Conservation (phyloP, 2,797 vertebrate genomes). For the Amphiprion clarkii region DNA sequence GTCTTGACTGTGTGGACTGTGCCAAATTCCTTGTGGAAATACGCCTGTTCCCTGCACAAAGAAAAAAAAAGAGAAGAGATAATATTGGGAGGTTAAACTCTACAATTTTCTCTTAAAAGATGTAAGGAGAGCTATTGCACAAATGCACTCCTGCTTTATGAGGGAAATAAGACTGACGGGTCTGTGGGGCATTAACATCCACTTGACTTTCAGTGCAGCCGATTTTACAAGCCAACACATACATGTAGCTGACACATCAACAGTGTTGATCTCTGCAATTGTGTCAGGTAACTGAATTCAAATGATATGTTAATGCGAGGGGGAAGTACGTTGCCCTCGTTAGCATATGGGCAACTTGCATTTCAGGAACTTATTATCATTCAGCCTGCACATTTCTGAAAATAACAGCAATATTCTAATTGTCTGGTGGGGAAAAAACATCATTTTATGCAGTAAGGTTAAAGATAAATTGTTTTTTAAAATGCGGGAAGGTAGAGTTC, state of each 20-base stretch:
- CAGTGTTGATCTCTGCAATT: conserved; percentile 84
- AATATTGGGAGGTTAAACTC: conserved; percentile 88
- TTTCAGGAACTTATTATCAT: conserved; percentile 83
- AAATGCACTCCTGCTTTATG: conserved; percentile 82
- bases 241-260: conserved; percentile 84
- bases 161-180: conserved; percentile 80
- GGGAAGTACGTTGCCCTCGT: conserved; percentile 85
- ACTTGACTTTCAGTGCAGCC: conserved; percentile 87
- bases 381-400: conserved; percentile 70
- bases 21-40: conserved; percentile 84
- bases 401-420: conserved; percentile 85
- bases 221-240: conserved; percentile 84
- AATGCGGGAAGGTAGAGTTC: conserved; percentile 49
- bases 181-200: conserved; percentile 86
- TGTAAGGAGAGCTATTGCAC: conserved; percentile 81
- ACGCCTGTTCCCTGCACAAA: conserved; percentile 81
- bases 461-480: conserved; percentile 72
- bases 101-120: conserved; percentile 87
- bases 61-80: conserved; percentile 80
- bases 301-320: conserved; percentile 87
- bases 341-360: conserved; percentile 85
- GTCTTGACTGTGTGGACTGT: conserved; percentile 81
- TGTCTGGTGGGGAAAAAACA: conserved; percentile 72
- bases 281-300: conserved; percentile 87
- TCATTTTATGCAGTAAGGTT: conserved; percentile 71